Evolutionary conservation across 2,888 invertebrate genomes (phyloP).

Genomic region (Drosophila ustulata): DNA sequence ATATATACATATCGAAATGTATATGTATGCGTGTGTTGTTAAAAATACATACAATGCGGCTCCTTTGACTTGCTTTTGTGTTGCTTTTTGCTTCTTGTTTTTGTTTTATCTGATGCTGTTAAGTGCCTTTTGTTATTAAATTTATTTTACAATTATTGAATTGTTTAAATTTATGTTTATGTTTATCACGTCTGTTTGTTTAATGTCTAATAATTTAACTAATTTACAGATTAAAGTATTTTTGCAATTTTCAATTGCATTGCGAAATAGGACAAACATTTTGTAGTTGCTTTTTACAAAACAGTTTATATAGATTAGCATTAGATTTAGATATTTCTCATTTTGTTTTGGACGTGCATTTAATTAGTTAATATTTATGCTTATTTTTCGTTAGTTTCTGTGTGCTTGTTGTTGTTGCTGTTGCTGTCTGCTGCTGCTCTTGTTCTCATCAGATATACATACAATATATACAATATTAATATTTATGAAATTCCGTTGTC

Average conservation of each 20-base stretch:
- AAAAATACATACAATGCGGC: slow-evolving; percentile 51
- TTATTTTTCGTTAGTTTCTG: slow-evolving; percentile 69
- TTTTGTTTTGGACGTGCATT: slow-evolving; percentile 73
- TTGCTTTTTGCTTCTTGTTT: slow-evolving; percentile 19
- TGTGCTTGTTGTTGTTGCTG: slow-evolving; percentile 43
- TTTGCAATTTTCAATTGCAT: slow-evolving; percentile 78
- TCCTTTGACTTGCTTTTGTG: slow-evolving; percentile 45
- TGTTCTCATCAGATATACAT: slow-evolving; percentile 49
- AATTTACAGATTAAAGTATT: slow-evolving; percentile 72
- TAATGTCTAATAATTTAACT: slow-evolving; percentile 80
- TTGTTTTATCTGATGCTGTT: not conserved
- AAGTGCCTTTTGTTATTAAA: slow-evolving; percentile 20
- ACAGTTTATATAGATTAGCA: slow-evolving; percentile 41
- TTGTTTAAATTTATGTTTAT: slow-evolving; percentile 52
- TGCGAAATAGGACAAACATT: slow-evolving; percentile 72
- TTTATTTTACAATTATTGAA: slow-evolving; percentile 65
- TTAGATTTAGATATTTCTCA: slow-evolving; percentile 21
- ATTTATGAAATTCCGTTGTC: slow-evolving; percentile 64
- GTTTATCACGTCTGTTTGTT: slow-evolving; percentile 77
- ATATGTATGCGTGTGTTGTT: slow-evolving; percentile 31
- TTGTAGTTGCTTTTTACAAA: slow-evolving; percentile 45
- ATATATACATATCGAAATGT: slow-evolving; percentile 32
- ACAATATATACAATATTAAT: slow-evolving; percentile 59
- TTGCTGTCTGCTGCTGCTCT: slow-evolving; percentile 25
- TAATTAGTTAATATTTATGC: slow-evolving; percentile 44